phyloP scores from a whole-genome alignment of 2,113 vertebrate species.

The Solea solea region DNA sequence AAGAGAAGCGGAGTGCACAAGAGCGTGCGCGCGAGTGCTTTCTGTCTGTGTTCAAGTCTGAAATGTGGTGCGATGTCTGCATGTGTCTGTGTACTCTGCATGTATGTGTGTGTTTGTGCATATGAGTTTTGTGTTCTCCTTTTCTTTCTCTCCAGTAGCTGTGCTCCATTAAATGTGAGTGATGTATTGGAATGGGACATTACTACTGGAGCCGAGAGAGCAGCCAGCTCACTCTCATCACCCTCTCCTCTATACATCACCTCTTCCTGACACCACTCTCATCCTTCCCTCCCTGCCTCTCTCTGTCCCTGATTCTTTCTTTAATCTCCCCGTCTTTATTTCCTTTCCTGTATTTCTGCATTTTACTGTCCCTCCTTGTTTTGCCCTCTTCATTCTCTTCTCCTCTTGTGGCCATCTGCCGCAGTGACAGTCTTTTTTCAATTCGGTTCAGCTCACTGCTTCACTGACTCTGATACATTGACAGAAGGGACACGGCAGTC shows the following conservation, averaged over 20 bases:
- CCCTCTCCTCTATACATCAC: slow-evolving; percentile 71
- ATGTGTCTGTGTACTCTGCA: slow-evolving; percentile 4
- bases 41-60: slow-evolving; percentile 27
- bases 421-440: slow-evolving; percentile 44
- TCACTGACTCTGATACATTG: slow-evolving; percentile 47
- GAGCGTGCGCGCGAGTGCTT: slow-evolving; percentile 18
- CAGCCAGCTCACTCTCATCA: slow-evolving; percentile 72
- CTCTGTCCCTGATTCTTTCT: slow-evolving; percentile 49
- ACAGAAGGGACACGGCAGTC: slow-evolving; percentile 39
- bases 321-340: slow-evolving; percentile 49
- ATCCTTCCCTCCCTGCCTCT: slow-evolving; percentile 47
- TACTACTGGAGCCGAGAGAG: slow-evolving; percentile 75
- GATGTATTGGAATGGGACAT: slow-evolving; percentile 77
- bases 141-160: slow-evolving; percentile 62
- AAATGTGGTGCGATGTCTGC: slow-evolving; percentile 36
- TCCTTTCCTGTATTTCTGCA: slow-evolving; percentile 34
- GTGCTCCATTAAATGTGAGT: slow-evolving; percentile 80
- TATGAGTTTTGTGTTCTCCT: slow-evolving; percentile 29
- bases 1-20: background rate
- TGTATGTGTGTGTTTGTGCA: slow-evolving; percentile 25
- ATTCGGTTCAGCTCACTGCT: slow-evolving; percentile 37
- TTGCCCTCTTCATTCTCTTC: slow-evolving; percentile 2
- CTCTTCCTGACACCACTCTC: slow-evolving; percentile 72
- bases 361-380: slow-evolving; percentile 17
- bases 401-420: slow-evolving; percentile 45